Evolutionary conservation across 2,113 vertebrate genomes (phyloP).

Genomic region (Neoarius graeffei): DNA sequence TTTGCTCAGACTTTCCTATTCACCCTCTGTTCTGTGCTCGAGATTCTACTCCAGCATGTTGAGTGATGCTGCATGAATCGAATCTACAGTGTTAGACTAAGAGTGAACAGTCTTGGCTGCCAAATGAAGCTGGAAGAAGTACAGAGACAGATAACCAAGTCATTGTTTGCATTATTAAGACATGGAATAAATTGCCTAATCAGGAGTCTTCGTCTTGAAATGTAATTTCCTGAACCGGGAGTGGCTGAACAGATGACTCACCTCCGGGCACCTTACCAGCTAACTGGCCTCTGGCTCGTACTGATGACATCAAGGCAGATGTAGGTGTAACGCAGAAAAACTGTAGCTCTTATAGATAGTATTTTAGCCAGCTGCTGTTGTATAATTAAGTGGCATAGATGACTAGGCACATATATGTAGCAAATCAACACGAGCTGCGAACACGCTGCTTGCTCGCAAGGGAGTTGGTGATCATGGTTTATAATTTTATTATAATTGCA

Average conservation of each 20-base stretch:
- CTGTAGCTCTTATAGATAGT: neutral
- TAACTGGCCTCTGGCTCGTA: neutral
- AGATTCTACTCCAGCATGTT: neutral
- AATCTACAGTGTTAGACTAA: constrained; percentile 3
- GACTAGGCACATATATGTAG: neutral
- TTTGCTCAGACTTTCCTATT: neutral
- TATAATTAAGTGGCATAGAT: neutral
- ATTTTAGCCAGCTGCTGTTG: neutral
- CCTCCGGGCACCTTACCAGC: constrained; percentile 32
- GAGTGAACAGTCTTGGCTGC: constrained; percentile 5
- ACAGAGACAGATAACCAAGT: neutral
- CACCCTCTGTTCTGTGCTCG: neutral
- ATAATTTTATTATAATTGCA: neutral
- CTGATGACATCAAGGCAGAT: constrained; percentile 29
- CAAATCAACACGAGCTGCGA: neutral
- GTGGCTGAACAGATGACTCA: constrained; percentile 1
- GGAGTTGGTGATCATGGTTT: neutral
- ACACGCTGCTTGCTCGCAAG: neutral
- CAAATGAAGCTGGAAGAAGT: constrained; percentile 28
- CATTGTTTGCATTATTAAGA: neutral
- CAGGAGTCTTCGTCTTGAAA: neutral
- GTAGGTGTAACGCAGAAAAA: neutral
- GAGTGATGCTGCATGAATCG: constrained; percentile 2
- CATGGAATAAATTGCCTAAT: neutral
- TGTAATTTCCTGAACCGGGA: neutral